phyloP scores from a whole-genome alignment of 2,888 invertebrate genomes.

The Nephrotoma flavescens region DNA sequence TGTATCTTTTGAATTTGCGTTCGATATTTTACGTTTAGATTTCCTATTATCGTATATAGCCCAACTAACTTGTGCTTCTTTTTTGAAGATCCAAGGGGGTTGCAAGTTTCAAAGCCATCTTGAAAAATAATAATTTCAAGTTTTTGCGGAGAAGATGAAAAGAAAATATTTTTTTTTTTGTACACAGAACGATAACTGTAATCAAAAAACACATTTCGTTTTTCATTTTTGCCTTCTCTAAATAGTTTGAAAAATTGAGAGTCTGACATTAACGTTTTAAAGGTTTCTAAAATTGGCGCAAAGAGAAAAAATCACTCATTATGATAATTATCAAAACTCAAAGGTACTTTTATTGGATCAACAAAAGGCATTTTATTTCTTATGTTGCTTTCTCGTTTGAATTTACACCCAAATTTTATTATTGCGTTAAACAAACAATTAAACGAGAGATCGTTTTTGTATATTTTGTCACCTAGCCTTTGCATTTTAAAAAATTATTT shows the following conservation, averaged over 20 bases:
- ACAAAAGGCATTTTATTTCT: constrained; percentile 1
- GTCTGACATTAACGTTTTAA: constrained; percentile 6
- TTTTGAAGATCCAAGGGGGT: constrained; percentile 19
- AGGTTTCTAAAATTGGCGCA: constrained; percentile 9
- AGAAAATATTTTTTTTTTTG: constrained; percentile 11
- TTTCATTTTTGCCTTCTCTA: too few species aligned
- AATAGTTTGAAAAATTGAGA: background rate
- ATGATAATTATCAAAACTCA: constrained; percentile 7
- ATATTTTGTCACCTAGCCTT: background rate
- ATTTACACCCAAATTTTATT: background rate
- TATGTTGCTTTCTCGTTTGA: background rate
- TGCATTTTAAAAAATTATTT: background rate
- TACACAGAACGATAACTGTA: constrained; percentile 9
- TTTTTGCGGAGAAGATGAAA: constrained; percentile 5
- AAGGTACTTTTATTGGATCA: constrained; percentile 2
- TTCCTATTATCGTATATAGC: constrained; percentile 18
- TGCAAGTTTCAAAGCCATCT: constrained; percentile 20
- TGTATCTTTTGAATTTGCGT: constrained; percentile 16
- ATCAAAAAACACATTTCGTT: background rate
- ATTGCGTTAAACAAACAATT: background rate
- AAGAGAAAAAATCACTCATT: constrained; percentile 9
- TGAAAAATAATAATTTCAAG: constrained; percentile 18
- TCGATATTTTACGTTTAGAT: constrained; percentile 16
- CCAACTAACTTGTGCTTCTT: constrained; percentile 19
- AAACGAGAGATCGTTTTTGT: background rate